Conservation (phyloP, 1,140 invertebrate genomes). For the Meloidogyne hapla region DNA sequence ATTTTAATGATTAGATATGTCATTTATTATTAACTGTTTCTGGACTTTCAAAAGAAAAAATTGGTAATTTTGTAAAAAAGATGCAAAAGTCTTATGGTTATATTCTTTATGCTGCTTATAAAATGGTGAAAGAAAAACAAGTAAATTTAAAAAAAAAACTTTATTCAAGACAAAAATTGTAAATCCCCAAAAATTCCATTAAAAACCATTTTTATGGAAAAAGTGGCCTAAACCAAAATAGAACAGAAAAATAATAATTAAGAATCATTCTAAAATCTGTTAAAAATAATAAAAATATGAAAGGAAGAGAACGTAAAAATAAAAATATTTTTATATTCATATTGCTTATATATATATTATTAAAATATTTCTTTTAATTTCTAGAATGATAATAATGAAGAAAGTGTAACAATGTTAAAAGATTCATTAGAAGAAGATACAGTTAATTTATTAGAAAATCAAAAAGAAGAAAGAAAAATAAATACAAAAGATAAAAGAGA, state of each 20-base stretch:
- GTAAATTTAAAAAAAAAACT: too few relatives aligned
- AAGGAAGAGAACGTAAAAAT: too few relatives aligned
- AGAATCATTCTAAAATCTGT: too few relatives aligned
- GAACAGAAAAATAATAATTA: too few relatives aligned
- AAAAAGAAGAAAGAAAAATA: neutral
- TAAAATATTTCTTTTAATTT: too few relatives aligned
- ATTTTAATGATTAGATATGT: neutral
- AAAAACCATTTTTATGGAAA: too few relatives aligned
- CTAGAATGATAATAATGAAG: neutral
- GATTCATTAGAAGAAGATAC: conserved; percentile 5
- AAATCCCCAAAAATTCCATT: too few relatives aligned
- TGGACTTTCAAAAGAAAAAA: neutral
- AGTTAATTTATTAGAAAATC: neutral
- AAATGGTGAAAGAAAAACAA: neutral
- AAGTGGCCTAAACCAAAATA: too few relatives aligned
- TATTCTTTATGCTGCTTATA: conserved; percentile 6
- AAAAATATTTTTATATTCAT: too few relatives aligned
- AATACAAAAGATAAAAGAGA: neutral
- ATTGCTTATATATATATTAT: too few relatives aligned
- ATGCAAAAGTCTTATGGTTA: neutral
- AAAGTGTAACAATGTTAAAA: neutral
- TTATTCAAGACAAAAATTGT: too few relatives aligned
- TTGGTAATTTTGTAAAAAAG: neutral
- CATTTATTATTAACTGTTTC: conserved; percentile 25
- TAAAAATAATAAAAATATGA: too few relatives aligned